Conservation (phyloP, 2,113 vertebrate genomes). For the Etheostoma cragini region DNA sequence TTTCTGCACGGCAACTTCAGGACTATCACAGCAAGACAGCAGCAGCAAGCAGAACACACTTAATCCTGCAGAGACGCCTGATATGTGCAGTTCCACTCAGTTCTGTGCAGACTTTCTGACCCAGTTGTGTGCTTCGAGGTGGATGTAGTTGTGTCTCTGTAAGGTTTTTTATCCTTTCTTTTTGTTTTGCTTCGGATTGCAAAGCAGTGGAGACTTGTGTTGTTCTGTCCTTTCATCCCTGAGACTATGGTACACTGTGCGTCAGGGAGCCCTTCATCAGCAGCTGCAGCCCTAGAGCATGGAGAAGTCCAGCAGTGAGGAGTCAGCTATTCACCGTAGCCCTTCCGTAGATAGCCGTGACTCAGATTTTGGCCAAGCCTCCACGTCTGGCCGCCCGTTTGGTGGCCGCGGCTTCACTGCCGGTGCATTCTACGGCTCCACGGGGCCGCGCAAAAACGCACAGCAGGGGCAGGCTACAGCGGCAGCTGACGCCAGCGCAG, state of each 20-base stretch:
- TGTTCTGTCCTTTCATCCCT: slow-evolving; percentile 69
- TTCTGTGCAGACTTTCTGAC: slow-evolving; percentile 31
- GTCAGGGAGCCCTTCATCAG: slow-evolving; percentile 78
- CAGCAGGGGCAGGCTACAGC: slow-evolving; percentile 71
- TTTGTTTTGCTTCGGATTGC: slow-evolving; percentile 30
- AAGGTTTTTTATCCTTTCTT: slow-evolving; percentile 20
- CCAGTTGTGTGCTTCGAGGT: slow-evolving; percentile 12
- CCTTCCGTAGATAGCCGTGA: slow-evolving; percentile 97
- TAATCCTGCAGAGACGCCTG: slow-evolving; percentile 40
- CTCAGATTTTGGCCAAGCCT: slow-evolving; percentile 93
- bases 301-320: slow-evolving; percentile 99
- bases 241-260: slow-evolving; percentile 89
- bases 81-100: slow-evolving; percentile 37
- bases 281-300: slow-evolving; percentile 89
- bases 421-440: slow-evolving; percentile 96
- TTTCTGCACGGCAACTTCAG: slow-evolving; percentile 55
- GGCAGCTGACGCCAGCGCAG: slow-evolving; percentile 66
- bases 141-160: slow-evolving; percentile 48
- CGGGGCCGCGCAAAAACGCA: slow-evolving; percentile 86
- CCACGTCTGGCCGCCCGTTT: slow-evolving; percentile 92
- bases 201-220: slow-evolving; percentile 48
- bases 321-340: slow-evolving; percentile 98
- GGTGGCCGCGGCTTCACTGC: slow-evolving; percentile 94
- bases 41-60: slow-evolving; percentile 42
- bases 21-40: slow-evolving; percentile 59